phyloP scores from a whole-genome alignment of 2,888 invertebrate species.

The Ptilodon capucinus region DNA sequence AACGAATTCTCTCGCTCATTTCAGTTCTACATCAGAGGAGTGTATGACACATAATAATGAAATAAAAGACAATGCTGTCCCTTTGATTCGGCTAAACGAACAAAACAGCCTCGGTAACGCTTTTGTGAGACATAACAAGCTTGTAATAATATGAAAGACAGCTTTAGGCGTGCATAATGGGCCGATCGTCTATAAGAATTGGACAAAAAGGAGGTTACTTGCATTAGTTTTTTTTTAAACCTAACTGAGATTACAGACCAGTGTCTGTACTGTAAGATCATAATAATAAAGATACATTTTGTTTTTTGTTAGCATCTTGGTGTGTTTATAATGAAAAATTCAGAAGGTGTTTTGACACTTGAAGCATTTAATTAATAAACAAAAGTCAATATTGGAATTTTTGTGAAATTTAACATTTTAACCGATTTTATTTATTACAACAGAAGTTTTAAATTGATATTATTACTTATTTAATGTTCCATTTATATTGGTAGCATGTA shows the following conservation, averaged over 20 bases:
- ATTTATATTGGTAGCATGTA: not conserved
- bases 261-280: no score
- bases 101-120: conserved; percentile 38
- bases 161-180: conserved; percentile 16
- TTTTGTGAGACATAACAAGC: conserved; percentile 19
- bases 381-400: no score
- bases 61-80: conserved; percentile 33
- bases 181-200: conserved; percentile 2
- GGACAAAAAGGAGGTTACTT: not conserved
- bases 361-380: no score
- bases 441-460: no score
- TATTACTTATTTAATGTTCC: no score
- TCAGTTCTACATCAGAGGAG: conserved; percentile 18
- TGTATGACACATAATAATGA: conserved; percentile 43
- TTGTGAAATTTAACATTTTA: no score
- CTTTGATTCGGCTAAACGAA: conserved; percentile 50
- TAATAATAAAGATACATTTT: no score
- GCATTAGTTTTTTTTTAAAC: not conserved
- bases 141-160: conserved; percentile 23
- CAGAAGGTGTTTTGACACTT: no score
- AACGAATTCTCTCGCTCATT: conserved; percentile 37
- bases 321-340: no score
- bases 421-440: no score
- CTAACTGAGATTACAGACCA: no score
- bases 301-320: no score